Conservation (phyloP, 2,888 invertebrate species). For the Eustalomyia histrio region DNA sequence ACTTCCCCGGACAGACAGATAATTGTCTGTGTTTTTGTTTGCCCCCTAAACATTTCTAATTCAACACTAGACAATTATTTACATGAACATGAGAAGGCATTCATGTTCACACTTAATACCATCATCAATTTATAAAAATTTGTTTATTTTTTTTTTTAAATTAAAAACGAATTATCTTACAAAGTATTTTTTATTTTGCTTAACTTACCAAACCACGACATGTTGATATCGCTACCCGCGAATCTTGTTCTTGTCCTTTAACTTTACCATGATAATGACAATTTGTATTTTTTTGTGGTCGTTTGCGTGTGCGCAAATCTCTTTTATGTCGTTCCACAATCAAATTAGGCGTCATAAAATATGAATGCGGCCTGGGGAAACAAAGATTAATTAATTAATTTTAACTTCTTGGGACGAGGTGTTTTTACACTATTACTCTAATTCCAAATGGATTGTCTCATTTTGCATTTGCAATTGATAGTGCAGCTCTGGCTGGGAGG, state of each 20-base stretch:
- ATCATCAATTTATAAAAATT: neutral
- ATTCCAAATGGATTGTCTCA: conserved; percentile 78
- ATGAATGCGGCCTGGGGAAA: conserved; percentile 82
- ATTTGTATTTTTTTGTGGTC: conserved; percentile 81
- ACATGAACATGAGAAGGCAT: neutral
- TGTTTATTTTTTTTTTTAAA: no score
- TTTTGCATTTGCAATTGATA: conserved; percentile 74
- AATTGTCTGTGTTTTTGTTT: conserved; percentile 30
- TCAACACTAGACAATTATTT: neutral
- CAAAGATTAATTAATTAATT: conserved; percentile 17
- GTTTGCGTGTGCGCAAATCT: conserved; percentile 81
- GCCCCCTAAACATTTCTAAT: conserved; percentile 1
- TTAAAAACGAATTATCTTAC: conserved; percentile 16
- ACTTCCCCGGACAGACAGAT: conserved; percentile 39
- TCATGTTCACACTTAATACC: neutral
- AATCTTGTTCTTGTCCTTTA: conserved; percentile 83
- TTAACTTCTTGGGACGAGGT: conserved; percentile 14
- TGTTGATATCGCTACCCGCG: conserved; percentile 88
- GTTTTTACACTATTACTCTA: conserved; percentile 72
- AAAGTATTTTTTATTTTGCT: neutral
- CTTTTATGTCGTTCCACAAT: conserved; percentile 85
- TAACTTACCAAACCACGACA: conserved; percentile 90
- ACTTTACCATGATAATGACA: conserved; percentile 91
- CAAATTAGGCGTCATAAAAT: conserved; percentile 85
- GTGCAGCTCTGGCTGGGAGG: conserved; percentile 66